Conservation (phyloP, 1,140 invertebrate genomes). For the Rhagoletis pomonella region DNA sequence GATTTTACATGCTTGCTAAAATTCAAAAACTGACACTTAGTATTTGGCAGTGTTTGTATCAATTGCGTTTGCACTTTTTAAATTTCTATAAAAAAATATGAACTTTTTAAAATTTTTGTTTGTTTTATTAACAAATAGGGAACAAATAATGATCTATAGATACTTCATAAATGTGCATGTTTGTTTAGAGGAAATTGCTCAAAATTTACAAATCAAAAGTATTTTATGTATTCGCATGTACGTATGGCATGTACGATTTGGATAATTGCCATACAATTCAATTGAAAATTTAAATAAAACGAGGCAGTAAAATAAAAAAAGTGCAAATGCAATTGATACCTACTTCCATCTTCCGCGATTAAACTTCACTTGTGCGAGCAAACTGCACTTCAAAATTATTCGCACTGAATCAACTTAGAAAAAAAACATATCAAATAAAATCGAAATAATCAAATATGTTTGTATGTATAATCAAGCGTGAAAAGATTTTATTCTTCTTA, state of each 20-base stretch:
- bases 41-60: conserved; percentile 9
- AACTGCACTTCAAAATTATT: conserved; percentile 6
- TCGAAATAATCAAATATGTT: background rate
- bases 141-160: too few species aligned
- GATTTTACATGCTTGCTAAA: background rate
- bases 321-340: conserved; percentile 30
- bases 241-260: background rate
- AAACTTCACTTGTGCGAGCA: background rate
- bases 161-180: background rate
- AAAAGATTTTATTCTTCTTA: conserved; percentile 7
- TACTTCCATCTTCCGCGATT: background rate
- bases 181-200: background rate
- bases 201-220: background rate
- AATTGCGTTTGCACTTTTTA: conserved; percentile 43
- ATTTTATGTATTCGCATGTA: too few species aligned
- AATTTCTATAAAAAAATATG: too few species aligned
- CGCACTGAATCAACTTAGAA: conserved; percentile 3
- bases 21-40: conserved; percentile 5
- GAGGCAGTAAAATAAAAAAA: conserved; percentile 14
- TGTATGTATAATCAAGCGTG: background rate
- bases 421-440: background rate
- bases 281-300: too few species aligned
- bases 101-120: too few species aligned
- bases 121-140: too few species aligned
- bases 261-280: background rate